These are phyloP conservation scores for Aethina tumida DNA, from an alignment of 1,140 invertebrate species.

Conservation along the genomic window DNA sequence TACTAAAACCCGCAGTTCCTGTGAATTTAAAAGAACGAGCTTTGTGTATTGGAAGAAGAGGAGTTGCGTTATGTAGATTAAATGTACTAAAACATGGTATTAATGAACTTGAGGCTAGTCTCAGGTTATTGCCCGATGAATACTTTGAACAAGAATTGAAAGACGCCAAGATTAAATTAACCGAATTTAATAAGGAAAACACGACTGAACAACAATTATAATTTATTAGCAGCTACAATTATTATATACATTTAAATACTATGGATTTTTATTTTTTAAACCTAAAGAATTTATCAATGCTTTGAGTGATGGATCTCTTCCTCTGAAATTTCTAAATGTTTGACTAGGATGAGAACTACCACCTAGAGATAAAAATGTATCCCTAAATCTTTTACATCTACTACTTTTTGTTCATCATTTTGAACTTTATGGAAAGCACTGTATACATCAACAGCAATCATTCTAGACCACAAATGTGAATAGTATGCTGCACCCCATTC, in stretches of 20 bases:
- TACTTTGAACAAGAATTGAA: too few species aligned
- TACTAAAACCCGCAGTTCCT: conserved; percentile 59
- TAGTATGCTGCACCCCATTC: conserved; percentile 69
- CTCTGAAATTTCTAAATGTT: conserved; percentile 81
- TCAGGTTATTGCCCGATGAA: conserved; percentile 40
- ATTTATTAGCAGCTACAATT: too few species aligned
- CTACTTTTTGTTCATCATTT: conserved; percentile 39
- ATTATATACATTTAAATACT: too few species aligned
- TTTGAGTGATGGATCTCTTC: conserved; percentile 78
- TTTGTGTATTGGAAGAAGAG: conserved; percentile 59
- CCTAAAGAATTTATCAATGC: conserved; percentile 62
- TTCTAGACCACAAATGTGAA: conserved; percentile 67
- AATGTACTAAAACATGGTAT: conserved; percentile 62
- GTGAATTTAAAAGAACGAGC: conserved; percentile 59
- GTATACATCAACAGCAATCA: conserved; percentile 84
- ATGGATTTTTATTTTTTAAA: too few species aligned
- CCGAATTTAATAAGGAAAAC: too few species aligned
- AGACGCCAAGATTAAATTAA: too few species aligned
- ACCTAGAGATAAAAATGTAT: conserved; percentile 77
- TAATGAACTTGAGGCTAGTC: conserved; percentile 60
- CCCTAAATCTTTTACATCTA: conserved; percentile 60
- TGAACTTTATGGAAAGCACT: conserved; percentile 69
- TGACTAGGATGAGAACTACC: conserved; percentile 69
- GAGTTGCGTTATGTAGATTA: conserved; percentile 59
- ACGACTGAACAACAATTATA: too few species aligned